A percentile compares a stretch with the other conserved stretches of the same genome.
Conservation (phyloP, 2,797 vertebrate genomes). For the Limosa lapponica region DNA sequence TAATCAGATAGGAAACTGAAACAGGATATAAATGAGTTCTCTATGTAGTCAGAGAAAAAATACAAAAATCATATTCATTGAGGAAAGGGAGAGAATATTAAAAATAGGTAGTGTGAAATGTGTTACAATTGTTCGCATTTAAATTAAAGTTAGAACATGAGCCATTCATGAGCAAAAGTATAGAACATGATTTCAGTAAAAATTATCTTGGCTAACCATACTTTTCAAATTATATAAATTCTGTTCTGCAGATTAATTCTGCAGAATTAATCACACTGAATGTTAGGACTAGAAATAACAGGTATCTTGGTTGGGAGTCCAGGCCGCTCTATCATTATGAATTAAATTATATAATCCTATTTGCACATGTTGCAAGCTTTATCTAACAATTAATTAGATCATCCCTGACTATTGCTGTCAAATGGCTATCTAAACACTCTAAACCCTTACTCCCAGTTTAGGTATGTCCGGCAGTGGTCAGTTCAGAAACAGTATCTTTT, state of each 20-base stretch:
- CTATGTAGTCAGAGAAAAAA: slow-evolving; percentile 25
- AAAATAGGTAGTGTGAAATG: slow-evolving; percentile 38
- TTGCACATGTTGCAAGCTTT: slow-evolving; percentile 25
- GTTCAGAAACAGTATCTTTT: neutral
- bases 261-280: slow-evolving; percentile 52
- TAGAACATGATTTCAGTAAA: slow-evolving; percentile 7
- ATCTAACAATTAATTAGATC: slow-evolving; percentile 41
- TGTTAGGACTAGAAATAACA: neutral
- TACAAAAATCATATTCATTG: slow-evolving; percentile 50
- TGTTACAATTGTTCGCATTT: slow-evolving; percentile 16
- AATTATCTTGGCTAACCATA: slow-evolving; percentile 29
- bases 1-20: slow-evolving; percentile 59
- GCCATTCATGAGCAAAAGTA: neutral
- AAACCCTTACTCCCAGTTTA: neutral
- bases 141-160: slow-evolving; percentile 24
- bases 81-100: slow-evolving; percentile 45
- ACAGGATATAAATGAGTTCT: slow-evolving; percentile 44
- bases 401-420: neutral
- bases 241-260: slow-evolving; percentile 22
- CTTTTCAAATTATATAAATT: slow-evolving; percentile 15
- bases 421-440: neutral
- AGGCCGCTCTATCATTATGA: neutral
- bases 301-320: neutral
- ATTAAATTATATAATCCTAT: slow-evolving; percentile 36
- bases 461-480: neutral